Conservation (phyloP, 2,113 vertebrate species). For the Nannospalax galili region DNA sequence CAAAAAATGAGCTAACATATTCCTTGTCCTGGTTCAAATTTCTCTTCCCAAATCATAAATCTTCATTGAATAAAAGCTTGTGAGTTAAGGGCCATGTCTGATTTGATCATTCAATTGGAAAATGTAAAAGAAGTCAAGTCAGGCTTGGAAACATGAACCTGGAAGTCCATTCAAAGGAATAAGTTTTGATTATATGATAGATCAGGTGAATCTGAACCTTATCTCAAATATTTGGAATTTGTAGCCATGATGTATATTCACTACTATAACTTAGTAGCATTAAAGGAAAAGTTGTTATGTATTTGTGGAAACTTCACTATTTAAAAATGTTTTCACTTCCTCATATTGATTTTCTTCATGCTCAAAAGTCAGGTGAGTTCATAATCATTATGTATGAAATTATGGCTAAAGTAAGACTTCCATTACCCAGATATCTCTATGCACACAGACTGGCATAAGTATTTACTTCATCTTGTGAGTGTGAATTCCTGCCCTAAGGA, state of each 20-base stretch:
- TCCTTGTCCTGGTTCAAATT: neutral
- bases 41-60: accelerated
- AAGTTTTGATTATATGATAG: too few species aligned
- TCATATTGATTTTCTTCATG: neutral
- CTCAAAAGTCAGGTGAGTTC: neutral
- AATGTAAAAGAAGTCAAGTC: neutral
- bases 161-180: neutral
- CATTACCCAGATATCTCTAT: neutral
- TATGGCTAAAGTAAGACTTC: neutral
- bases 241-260: neutral
- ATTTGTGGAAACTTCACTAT: neutral
- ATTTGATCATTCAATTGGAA: neutral
- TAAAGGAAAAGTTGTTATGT: neutral
- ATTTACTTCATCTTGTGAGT: neutral
- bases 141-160: neutral
- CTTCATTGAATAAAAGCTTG: neutral
- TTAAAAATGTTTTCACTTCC: neutral
- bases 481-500: neutral
- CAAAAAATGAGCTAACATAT: neutral
- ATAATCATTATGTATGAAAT: neutral
- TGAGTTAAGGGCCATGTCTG: neutral
- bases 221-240: neutral
- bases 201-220: neutral
- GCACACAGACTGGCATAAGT: neutral
- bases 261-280: neutral